phyloP scores from a whole-genome alignment of 2,888 invertebrate species.

The Pterostichus niger region DNA sequence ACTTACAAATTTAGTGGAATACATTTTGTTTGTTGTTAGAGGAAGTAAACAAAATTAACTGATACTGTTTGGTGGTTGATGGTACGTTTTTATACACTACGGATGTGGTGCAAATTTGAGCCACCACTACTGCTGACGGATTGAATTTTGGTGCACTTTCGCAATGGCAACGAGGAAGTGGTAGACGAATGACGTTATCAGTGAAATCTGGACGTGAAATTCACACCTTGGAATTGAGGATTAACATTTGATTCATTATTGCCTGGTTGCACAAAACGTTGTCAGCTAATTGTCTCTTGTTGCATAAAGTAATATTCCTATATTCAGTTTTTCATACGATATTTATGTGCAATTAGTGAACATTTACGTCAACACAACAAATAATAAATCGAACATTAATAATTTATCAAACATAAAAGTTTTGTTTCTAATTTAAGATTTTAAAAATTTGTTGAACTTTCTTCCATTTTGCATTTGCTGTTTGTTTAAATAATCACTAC shows the following conservation, averaged over 20 bases:
- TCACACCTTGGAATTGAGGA: conserved; percentile 47
- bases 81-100: conserved; percentile 44
- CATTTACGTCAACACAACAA: too few relatives aligned
- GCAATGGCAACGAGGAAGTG: conserved; percentile 60
- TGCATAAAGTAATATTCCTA: too few relatives aligned
- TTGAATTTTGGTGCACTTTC: conserved; percentile 60
- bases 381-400: too few relatives aligned
- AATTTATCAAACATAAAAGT: too few relatives aligned
- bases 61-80: conserved; percentile 29
- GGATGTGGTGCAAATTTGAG: conserved; percentile 17
- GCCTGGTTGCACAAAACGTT: too few relatives aligned
- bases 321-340: too few relatives aligned
- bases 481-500: too few relatives aligned
- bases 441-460: too few relatives aligned
- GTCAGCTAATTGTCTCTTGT: too few relatives aligned
- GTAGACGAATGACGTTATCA: conserved; percentile 37
- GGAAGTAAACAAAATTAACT: conserved; percentile 31
- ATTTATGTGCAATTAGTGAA: too few relatives aligned
- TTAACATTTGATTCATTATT: background rate
- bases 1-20: conserved; percentile 60
- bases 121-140: conserved; percentile 27
- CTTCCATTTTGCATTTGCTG: too few relatives aligned
- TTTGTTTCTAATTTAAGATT: too few relatives aligned
- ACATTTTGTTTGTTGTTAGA: conserved; percentile 57
- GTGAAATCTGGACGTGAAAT: conserved; percentile 66